A percentile compares a stretch with the other conserved stretches of the same genome.
phyloP scores from a whole-genome alignment of 2,797 vertebrate genomes.

The Zenarchopterus dispar region DNA sequence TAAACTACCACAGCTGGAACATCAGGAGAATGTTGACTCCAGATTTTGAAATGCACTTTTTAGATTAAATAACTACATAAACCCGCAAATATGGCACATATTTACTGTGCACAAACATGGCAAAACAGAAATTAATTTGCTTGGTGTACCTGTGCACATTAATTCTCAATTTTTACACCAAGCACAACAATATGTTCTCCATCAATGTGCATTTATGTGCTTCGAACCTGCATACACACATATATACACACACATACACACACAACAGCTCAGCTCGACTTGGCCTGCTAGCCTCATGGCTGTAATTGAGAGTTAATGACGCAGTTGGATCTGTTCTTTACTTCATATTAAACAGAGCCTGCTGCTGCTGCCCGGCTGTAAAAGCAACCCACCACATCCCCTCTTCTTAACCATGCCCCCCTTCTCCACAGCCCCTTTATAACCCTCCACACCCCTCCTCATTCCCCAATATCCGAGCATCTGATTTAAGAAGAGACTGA shows the following conservation, averaged over 20 bases:
- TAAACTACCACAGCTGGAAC: not conserved
- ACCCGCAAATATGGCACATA: conserved; percentile 37
- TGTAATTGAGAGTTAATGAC: conserved; percentile 73
- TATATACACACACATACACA: conserved; percentile 31
- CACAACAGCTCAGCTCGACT: conserved; percentile 42
- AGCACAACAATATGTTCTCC: conserved; percentile 50
- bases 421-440: conserved; percentile 61
- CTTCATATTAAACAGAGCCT: conserved; percentile 78
- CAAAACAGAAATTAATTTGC: conserved; percentile 49
- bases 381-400: conserved; percentile 63
- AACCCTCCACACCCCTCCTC: conserved; percentile 54
- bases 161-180: conserved; percentile 58
- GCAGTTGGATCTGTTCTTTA: conserved; percentile 80
- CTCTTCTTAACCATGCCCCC: conserved; percentile 43
- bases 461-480: conserved; percentile 86
- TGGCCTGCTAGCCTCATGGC: conserved; percentile 73
- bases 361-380: conserved; percentile 75
- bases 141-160: conserved; percentile 38
- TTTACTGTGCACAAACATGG: conserved; percentile 37
- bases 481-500: conserved; percentile 85
- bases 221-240: conserved; percentile 23
- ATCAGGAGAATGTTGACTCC: not conserved
- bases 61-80: conserved; percentile 15
- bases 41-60: conserved; percentile 21
- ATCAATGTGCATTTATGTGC: conserved; percentile 55